Evolutionary conservation across 35 echinoderm and acorn worm genomes (phyloP), one percentile per base, ranked within the genome.

Genomic region (Amphiura filiformis): DNA sequence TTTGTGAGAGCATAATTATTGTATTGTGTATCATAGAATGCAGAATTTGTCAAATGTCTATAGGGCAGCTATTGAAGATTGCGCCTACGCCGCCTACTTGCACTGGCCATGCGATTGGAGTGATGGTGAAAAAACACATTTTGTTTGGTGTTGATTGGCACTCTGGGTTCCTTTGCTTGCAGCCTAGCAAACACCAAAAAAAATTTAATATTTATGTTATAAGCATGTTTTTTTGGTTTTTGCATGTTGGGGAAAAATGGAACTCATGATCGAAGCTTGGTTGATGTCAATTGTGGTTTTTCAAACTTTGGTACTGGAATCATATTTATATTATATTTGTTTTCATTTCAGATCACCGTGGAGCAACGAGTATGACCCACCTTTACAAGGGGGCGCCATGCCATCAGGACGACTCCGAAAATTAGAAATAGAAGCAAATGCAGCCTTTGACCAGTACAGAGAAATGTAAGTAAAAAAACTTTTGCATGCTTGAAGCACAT

Each of bases 391-490:
- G 39, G 95, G 95, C 36, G 89, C 95, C 18, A 82, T 97, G 38
- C 95, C 95, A n/a, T 94, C 92, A 76, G 92, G 80, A 9, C 91
- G 87, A 82, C 77, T 97, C 44, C 85, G 92, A 31, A 93, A 91
- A 57, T 77, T 97, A 28, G 95, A 97, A 83, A 39, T 86, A 52
- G 95, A 97, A 87, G 95, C 95, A 64, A 97, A 97, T 76, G 77
- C 44, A 81, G 92, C 90, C 86, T 97, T 97, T 92, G 95, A 97
- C 70, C 89, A 91, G 76, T 94, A 97, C 87, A 94, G 95, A 79
- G 95, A 97, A 70, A 84, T 97, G 95, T 97, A 82, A 97, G 95
- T 91, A 26, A 15, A 47, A 17, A 47, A 47, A n/a, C n/a, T n/a
- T n/a, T n/a, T n/a, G n/a, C n/a, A n/a, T n/a, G n/a, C n/a, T n/a